Conservation (phyloP, 2,888 invertebrate species). For the Pimpla rufipes region DNA sequence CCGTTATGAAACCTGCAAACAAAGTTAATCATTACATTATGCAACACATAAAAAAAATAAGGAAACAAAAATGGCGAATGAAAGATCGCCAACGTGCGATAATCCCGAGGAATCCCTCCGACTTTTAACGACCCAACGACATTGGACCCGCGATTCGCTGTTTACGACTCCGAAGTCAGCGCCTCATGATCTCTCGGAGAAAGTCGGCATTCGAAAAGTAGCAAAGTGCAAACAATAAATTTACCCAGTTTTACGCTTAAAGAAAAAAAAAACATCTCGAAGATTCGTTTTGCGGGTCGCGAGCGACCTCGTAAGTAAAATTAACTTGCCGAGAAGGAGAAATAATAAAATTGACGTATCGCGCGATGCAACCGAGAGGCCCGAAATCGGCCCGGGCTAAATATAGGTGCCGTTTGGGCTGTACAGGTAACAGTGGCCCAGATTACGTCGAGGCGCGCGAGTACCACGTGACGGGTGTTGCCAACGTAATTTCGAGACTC, state of each 20-base stretch:
- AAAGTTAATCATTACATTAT: neutral
- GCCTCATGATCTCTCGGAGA: neutral
- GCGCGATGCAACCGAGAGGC: too few relatives aligned
- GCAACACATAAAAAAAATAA: neutral
- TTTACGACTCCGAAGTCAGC: neutral
- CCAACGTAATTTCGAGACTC: slow-evolving; percentile 80
- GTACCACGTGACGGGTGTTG: neutral
- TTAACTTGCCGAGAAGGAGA: too few relatives aligned
- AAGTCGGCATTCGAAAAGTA: neutral
- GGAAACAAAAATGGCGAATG: neutral
- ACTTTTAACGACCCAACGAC: neutral
- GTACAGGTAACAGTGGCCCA: too few relatives aligned
- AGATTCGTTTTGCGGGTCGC: too few relatives aligned
- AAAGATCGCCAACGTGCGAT: neutral
- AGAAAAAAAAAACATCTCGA: too few relatives aligned
- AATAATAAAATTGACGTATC: too few relatives aligned
- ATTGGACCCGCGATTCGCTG: neutral
- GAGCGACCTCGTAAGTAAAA: too few relatives aligned
- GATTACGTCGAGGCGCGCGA: too few relatives aligned
- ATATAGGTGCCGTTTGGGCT: too few relatives aligned
- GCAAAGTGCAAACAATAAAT: neutral
- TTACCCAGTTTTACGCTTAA: neutral
- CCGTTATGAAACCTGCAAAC: slow-evolving; percentile 40
- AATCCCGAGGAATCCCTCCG: neutral
- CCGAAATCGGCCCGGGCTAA: too few relatives aligned